These are phyloP conservation scores for Agonopterix alstromeriana DNA, from an alignment of 2,888 invertebrate species.

Conservation along the genomic window DNA sequence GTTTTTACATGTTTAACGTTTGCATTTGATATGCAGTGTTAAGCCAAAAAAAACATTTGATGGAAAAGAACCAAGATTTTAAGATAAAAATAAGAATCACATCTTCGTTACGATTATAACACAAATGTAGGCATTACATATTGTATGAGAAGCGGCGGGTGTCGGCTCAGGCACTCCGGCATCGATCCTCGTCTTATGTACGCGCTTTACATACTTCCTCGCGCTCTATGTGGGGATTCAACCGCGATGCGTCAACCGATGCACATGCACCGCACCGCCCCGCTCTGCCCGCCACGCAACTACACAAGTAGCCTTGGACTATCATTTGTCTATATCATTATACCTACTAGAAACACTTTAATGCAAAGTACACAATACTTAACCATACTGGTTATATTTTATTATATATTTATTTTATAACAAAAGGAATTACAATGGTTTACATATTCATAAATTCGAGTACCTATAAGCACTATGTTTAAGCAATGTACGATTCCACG, in stretches of 20 bases:
- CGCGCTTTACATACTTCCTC: conserved; percentile 64
- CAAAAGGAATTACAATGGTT: neutral
- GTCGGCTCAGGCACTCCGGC: conserved; percentile 38
- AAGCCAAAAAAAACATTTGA: no score
- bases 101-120: no score
- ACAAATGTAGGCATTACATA: no score
- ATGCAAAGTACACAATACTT: neutral
- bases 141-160: conserved; percentile 18
- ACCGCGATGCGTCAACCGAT: conserved; percentile 71
- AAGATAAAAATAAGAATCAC: no score
- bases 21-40: no score
- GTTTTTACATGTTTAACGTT: no score
- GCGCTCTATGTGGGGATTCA: conserved; percentile 67
- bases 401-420: neutral
- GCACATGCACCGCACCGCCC: conserved; percentile 51
- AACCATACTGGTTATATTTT: neutral
- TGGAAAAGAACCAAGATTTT: no score
- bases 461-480: no score
- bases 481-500: no score
- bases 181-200: conserved; percentile 71
- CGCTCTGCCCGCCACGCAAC: neutral
- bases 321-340: neutral
- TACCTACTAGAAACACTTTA: neutral
- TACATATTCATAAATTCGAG: no score
- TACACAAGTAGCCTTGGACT: neutral